Percentiles rank a stretch among this genome's conserved stretches.
Conservation (phyloP, 2,888 invertebrate species). For the Chaetoderma sp. region DNA sequence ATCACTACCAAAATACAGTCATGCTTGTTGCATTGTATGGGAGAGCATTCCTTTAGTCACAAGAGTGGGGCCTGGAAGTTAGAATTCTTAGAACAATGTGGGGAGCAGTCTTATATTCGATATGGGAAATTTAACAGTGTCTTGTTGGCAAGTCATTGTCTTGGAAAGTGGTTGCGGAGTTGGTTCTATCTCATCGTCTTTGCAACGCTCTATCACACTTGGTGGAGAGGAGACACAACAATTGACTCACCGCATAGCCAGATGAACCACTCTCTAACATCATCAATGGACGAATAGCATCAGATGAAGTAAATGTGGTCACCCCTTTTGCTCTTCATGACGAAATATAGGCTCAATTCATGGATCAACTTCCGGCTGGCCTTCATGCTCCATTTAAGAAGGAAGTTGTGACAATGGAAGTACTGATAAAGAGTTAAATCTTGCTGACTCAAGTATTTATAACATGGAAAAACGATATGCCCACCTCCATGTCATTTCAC, state of each 20-base stretch:
- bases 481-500: not conserved
- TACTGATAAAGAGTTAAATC: not conserved
- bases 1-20: not conserved
- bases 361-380: no score
- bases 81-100: constrained; percentile 12
- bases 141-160: constrained; percentile 10
- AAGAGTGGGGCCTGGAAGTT: constrained; percentile 14
- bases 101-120: constrained; percentile 12
- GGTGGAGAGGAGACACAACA: not conserved
- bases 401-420: not conserved
- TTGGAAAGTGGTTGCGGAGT: constrained; percentile 1
- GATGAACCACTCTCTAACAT: no score
- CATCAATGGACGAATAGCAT: no score
- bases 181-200: constrained; percentile 9
- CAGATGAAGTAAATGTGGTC: no score
- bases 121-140: constrained; percentile 12
- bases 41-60: no score
- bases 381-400: no score
- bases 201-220: constrained; percentile 7
- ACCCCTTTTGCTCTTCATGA: no score
- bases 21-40: no score
- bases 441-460: not conserved
- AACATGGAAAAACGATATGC: not conserved
- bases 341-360: no score
- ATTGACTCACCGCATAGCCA: no score